Evolutionary conservation across 2,113 vertebrate genomes (phyloP).

Genomic region (Catharus bicknelli): DNA sequence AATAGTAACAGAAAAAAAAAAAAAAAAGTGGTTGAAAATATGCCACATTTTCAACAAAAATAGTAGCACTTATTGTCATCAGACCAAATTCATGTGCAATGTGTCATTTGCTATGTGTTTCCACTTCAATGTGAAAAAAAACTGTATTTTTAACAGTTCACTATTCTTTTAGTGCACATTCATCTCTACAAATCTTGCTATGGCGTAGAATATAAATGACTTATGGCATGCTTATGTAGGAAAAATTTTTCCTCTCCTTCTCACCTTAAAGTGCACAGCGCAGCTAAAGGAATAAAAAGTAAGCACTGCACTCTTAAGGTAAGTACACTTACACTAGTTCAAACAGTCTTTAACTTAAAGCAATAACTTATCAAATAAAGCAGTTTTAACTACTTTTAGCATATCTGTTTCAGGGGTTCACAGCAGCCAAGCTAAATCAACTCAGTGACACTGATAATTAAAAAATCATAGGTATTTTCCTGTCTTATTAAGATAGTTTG

Average conservation of each 20-base stretch:
- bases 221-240: slow-evolving; percentile 26
- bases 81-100: slow-evolving; percentile 17
- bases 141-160: background rate
- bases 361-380: slow-evolving; percentile 20
- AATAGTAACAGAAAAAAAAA: slow-evolving; percentile 35
- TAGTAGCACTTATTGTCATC: slow-evolving; percentile 30
- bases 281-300: slow-evolving; percentile 28
- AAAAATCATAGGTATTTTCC: background rate
- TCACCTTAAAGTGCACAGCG: background rate
- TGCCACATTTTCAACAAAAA: slow-evolving; percentile 3
- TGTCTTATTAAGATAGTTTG: background rate
- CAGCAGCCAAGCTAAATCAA: slow-evolving; percentile 5
- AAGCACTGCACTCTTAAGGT: background rate
- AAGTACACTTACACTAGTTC: slow-evolving; percentile 5
- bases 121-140: slow-evolving; percentile 25
- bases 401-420: background rate
- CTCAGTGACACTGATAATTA: background rate
- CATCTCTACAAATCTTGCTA: background rate
- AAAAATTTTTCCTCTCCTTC: slow-evolving; percentile 33
- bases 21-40: slow-evolving; percentile 24
- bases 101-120: slow-evolving; percentile 14
- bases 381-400: slow-evolving; percentile 12
- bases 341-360: slow-evolving; percentile 15
- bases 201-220: slow-evolving; percentile 27
- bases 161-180: background rate